Evolutionary conservation across 2,888 invertebrate genomes (phyloP).

Genomic region (Epinotia brunnichana): DNA sequence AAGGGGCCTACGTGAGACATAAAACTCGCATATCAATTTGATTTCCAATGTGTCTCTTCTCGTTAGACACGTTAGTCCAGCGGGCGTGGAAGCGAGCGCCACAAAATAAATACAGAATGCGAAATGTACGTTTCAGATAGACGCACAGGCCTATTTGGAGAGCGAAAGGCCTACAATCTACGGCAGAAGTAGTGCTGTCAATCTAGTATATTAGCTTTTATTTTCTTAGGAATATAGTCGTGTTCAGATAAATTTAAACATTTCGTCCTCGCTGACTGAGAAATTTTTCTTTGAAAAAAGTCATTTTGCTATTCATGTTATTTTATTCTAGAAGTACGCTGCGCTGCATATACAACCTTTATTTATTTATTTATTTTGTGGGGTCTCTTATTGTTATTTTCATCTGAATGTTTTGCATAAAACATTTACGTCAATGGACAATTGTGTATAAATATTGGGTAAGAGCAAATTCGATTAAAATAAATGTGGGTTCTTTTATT

Average conservation of each 20-base stretch:
- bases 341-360: not conserved
- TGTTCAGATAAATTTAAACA: not conserved
- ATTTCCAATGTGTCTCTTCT: not conserved
- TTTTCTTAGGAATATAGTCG: not conserved
- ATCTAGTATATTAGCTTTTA: not conserved
- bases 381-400: not conserved
- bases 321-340: too few species aligned
- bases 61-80: not conserved
- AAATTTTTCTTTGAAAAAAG: not conserved
- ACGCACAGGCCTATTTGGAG: constrained; percentile 46
- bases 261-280: not conserved
- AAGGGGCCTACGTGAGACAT: not conserved
- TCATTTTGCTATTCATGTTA: too few species aligned
- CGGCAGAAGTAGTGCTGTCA: not conserved
- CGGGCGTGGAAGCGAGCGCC: not conserved
- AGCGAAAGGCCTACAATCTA: constrained; percentile 44
- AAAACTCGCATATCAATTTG: not conserved
- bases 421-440: not conserved
- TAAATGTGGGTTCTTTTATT: not conserved
- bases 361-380: not conserved
- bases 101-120: not conserved
- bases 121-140: not conserved
- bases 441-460: not conserved
- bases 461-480: not conserved
- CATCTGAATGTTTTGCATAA: not conserved